Conservation (phyloP, 2,113 vertebrate species). For the Salvelinus namaycush region DNA sequence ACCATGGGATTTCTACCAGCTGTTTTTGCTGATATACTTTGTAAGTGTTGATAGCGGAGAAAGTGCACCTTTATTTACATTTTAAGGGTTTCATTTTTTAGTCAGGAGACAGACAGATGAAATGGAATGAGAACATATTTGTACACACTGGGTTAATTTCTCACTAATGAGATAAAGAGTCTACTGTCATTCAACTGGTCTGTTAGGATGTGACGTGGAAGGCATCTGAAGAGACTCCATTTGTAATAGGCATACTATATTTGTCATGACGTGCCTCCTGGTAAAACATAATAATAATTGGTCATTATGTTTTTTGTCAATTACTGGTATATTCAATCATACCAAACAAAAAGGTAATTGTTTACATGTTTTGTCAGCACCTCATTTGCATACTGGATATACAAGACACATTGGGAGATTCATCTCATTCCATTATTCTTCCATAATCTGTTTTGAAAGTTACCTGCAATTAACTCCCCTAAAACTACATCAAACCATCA, state of each 20-base stretch:
- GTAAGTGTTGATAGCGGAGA: too few species aligned
- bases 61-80: too few species aligned
- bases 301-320: background rate
- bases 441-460: too few species aligned
- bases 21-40: too few species aligned
- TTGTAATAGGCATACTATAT: background rate
- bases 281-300: background rate
- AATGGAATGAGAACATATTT: too few species aligned
- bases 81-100: too few species aligned
- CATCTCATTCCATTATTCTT: too few species aligned
- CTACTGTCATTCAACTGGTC: conserved; percentile 32
- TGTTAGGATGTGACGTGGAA: conserved; percentile 5
- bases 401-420: background rate
- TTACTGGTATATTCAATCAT: too few species aligned
- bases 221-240: conserved; percentile 9
- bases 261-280: background rate
- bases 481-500: background rate
- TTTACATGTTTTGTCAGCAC: background rate
- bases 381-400: background rate
- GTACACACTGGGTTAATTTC: too few species aligned
- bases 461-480: too few species aligned
- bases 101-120: too few species aligned
- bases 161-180: background rate
- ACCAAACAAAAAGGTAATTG: background rate
- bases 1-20: too few species aligned